Evolutionary conservation across 2,888 invertebrate genomes (phyloP), one percentile per base, ranked within the genome.

Genomic region (Xiphydria camelus): DNA sequence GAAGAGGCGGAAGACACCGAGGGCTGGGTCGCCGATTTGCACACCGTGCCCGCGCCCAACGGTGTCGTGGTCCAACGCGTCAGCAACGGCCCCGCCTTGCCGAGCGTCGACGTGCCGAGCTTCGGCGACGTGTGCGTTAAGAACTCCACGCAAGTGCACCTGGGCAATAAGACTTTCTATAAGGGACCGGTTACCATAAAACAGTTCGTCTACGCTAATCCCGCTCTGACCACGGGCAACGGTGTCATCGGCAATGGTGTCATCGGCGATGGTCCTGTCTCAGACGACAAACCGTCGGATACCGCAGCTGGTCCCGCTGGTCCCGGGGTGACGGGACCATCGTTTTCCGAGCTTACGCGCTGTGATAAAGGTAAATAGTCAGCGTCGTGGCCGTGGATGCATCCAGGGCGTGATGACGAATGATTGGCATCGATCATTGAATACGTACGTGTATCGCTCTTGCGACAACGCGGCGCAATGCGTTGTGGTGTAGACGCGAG

Each of bases 121-220:
- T 81, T 83, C 55, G 85, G 84, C 36, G 83, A 81, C 62, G 81
- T 89, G 18, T 80, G 82, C 15, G 82, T 89, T 2, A 80, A 79
- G 20, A 83, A 87, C 60, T 88, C 88, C 0, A 82, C 82, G 18
- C 85, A 88, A 68, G 83, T 89, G 2, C 87, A 87, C 53, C 83
- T 90, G 57, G 90, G 89, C 0, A 86, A 87, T 60, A 88, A 86
- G 61, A 87, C 87, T 4, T 84, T 85, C 62, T 88, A 88, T 64
- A 85, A 88, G 65, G 89, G 89, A 4, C 88, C 88, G 33, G 88
- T 89, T 10, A 86, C 85, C 21, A 88, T 89, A 57, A 88, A 87
- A 66, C 88, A 88, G 68, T 80, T 88, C 53, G 78, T 88, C 42
- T 83, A 86, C 12, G 70, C 68, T 5, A 65, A 59, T 25, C 54